Conservation (phyloP, 2,888 invertebrate genomes). For the Stenodema calcarata region DNA sequence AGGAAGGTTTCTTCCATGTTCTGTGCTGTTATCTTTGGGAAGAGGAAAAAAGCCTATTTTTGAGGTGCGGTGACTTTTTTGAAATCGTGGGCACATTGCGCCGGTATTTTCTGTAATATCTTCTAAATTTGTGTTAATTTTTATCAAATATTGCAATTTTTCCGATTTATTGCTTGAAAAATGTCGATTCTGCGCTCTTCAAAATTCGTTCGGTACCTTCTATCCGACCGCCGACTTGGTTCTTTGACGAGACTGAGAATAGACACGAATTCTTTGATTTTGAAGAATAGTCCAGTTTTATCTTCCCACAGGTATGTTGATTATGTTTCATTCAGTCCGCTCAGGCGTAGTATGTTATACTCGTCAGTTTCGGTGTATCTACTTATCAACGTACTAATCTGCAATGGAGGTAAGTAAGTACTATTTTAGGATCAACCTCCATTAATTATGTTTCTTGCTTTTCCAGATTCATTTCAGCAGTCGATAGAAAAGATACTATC, state of each 20-base stretch:
- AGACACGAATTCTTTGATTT: not conserved
- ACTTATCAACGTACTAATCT: no score
- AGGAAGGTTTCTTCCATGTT: no score
- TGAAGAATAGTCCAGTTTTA: not conserved
- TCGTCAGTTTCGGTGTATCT: no score
- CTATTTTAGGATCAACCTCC: not conserved
- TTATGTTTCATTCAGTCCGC: no score
- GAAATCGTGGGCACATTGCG: not conserved
- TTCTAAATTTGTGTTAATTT: not conserved
- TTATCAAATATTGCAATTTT: not conserved
- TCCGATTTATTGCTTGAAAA: not conserved
- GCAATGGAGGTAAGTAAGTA: no score
- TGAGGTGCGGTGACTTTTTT: not conserved
- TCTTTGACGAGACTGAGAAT: not conserved
- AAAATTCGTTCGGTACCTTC: not conserved
- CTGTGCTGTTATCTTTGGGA: not conserved
- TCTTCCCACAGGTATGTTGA: not conserved
- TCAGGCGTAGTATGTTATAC: no score
- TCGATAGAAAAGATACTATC: not conserved
- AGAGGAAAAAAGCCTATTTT: not conserved
- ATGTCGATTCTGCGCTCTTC: conserved; percentile 29
- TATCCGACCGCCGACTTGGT: not conserved
- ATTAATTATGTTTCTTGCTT: not conserved
- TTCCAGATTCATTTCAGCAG: not conserved
- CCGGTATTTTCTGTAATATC: not conserved